phyloP scores from a whole-genome alignment of 2,888 invertebrate genomes.

The Saturnia pavonia region DNA sequence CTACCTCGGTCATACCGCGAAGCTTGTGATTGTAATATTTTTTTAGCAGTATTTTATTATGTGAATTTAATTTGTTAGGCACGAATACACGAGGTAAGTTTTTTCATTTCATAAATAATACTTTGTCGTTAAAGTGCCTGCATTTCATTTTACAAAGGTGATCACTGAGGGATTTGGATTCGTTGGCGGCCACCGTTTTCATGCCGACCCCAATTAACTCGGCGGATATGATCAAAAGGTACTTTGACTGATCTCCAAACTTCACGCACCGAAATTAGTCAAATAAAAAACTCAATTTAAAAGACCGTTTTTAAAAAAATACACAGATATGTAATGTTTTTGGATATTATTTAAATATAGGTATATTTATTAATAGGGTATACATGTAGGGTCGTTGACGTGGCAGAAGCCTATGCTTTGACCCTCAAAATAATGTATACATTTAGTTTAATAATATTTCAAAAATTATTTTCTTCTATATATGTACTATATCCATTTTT shows the following conservation, averaged over 20 bases:
- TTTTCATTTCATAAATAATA: not conserved
- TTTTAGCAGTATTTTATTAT: not conserved
- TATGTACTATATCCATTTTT: too few relatives aligned
- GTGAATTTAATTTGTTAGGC: not conserved
- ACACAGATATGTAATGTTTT: too few relatives aligned
- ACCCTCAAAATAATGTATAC: too few relatives aligned
- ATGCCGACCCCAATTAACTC: not conserved
- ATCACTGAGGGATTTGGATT: not conserved
- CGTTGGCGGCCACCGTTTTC: not conserved
- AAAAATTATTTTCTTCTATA: too few relatives aligned
- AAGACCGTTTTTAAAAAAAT: too few relatives aligned
- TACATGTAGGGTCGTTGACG: too few relatives aligned
- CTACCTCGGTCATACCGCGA: not conserved
- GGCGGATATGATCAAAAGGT: not conserved
- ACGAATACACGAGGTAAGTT: not conserved
- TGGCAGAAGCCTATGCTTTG: too few relatives aligned
- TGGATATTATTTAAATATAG: too few relatives aligned
- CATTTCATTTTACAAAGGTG: not conserved
- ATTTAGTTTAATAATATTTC: too few relatives aligned
- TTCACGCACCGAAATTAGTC: not conserved
- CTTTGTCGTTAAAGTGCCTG: not conserved
- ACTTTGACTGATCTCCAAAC: not conserved
- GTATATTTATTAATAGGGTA: too few relatives aligned
- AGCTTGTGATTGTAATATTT: not conserved
- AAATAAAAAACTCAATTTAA: too few relatives aligned